Conservation (phyloP, 2,113 vertebrate species). For the Pantherophis guttatus region DNA sequence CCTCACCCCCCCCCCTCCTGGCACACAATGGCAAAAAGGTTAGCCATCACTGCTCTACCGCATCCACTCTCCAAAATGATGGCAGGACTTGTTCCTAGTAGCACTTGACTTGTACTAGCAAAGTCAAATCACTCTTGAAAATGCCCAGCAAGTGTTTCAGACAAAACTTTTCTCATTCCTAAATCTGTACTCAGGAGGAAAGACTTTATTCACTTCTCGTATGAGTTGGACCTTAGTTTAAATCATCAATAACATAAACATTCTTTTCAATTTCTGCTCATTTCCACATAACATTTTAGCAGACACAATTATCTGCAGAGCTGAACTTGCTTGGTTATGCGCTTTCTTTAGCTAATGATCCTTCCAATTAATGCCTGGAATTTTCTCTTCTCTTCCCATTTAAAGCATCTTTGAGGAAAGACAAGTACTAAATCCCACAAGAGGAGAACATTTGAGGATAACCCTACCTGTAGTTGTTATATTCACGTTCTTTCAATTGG, state of each 20-base stretch:
- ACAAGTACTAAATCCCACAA: neutral
- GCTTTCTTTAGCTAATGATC: neutral
- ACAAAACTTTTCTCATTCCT: neutral
- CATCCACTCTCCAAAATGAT: neutral
- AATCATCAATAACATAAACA: neutral
- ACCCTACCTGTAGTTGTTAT: slow-evolving; percentile 96
- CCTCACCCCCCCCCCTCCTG: too few relatives aligned
- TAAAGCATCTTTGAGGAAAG: neutral
- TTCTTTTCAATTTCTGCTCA: neutral
- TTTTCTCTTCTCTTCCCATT: neutral
- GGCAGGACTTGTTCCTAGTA: neutral
- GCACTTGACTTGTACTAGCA: neutral
- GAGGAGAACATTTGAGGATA: neutral
- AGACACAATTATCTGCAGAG: neutral
- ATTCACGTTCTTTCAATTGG: slow-evolving; percentile 95
- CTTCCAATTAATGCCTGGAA: neutral
- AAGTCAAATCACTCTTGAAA: neutral
- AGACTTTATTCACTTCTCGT: neutral
- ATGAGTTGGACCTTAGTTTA: neutral
- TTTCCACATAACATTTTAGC: neutral
- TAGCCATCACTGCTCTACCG: neutral
- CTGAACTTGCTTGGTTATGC: neutral
- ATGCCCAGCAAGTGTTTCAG: neutral
- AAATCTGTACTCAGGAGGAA: neutral
- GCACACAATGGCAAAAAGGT: too few relatives aligned